Evolutionary conservation across 2,113 vertebrate species (phyloP).

Genomic region (Leuciscus idus): DNA sequence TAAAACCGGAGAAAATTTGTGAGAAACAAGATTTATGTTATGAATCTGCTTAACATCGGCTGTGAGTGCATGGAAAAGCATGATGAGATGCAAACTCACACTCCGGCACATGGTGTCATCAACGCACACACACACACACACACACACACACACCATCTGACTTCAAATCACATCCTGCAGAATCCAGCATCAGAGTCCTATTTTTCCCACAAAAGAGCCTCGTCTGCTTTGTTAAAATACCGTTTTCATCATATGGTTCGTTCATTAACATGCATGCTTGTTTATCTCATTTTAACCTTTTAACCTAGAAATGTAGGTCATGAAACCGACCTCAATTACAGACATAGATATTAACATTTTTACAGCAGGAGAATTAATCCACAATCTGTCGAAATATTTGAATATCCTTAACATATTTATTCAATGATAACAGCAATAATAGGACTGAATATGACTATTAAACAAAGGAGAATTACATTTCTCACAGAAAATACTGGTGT

Average conservation of each 20-base stretch:
- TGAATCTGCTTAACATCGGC: background rate
- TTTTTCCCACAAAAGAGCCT: background rate
- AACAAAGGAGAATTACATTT: background rate
- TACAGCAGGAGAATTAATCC: background rate
- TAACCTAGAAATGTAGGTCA: conserved; percentile 23
- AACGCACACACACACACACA: background rate
- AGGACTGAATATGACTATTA: background rate
- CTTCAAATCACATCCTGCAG: conserved; percentile 7
- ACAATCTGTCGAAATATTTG: background rate
- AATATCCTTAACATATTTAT: background rate
- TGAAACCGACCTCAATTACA: conserved; percentile 17
- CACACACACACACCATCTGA: background rate
- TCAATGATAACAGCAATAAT: background rate
- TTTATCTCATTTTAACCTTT: background rate
- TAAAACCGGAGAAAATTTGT: background rate
- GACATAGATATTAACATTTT: background rate
- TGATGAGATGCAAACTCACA: conserved; percentile 24
- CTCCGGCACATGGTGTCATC: background rate
- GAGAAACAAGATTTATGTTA: background rate
- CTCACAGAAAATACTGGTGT: background rate
- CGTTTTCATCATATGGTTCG: background rate
- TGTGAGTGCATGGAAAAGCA: background rate
- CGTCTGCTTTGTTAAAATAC: background rate
- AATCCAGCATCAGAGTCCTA: background rate
- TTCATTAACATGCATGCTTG: background rate